A percentile compares a stretch with the other conserved stretches of the same genome.
These are phyloP conservation scores for Gila robusta DNA, from an alignment of 2,797 vertebrate genomes.

Conservation along the genomic window DNA sequence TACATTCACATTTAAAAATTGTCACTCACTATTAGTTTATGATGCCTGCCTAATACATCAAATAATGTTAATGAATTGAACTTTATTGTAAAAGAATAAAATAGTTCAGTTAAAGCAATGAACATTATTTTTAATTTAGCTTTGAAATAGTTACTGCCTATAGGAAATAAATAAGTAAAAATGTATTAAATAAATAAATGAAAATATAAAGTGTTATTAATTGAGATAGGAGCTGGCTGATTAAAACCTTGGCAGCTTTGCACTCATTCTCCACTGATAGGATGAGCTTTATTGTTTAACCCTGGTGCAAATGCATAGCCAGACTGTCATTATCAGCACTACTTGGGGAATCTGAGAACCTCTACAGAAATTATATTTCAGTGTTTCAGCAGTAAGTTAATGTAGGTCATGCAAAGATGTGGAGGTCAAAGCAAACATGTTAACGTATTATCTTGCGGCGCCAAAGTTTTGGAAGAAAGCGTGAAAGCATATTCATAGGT, in stretches of 20 bases:
- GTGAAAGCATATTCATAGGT: not conserved
- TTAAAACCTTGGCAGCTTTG: conserved; percentile 51
- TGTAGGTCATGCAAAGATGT: conserved; percentile 17
- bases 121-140: not conserved
- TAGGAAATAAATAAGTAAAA: not conserved
- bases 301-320: conserved; percentile 60
- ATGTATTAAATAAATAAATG: not conserved
- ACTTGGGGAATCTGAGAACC: conserved; percentile 51
- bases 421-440: conserved; percentile 16
- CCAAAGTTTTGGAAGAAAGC: not conserved
- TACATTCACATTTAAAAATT: not conserved
- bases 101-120: not conserved
- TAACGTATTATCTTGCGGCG: not conserved
- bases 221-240: conserved; percentile 22
- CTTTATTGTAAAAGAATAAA: not conserved
- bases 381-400: conserved; percentile 9
- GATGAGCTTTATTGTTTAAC: conserved; percentile 58
- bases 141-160: not conserved
- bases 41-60: not conserved
- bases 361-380: conserved; percentile 30
- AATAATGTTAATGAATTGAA: not conserved
- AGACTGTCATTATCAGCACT: conserved; percentile 65
- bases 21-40: not conserved
- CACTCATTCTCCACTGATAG: conserved; percentile 56
- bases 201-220: not conserved